Percentiles rank a stretch among this genome's conserved stretches.
These are phyloP conservation scores for Lipophrys pholis DNA, from an alignment of 2,113 vertebrate genomes.

Conservation along the genomic window DNA sequence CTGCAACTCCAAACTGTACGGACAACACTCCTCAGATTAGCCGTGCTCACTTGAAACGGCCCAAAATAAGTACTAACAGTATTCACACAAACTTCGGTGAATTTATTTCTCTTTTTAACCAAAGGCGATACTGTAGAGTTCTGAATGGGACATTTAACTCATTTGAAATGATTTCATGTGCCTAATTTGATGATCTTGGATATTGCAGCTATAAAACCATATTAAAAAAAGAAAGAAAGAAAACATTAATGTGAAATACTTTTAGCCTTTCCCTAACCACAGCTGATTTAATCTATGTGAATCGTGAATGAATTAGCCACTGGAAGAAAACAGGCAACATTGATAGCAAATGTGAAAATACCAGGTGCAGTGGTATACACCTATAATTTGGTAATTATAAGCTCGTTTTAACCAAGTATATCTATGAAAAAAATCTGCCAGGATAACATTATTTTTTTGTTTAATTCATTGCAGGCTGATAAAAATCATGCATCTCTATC, in stretches of 20 bases:
- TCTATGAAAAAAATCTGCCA: constrained; percentile 66
- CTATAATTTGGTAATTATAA: constrained; percentile 76
- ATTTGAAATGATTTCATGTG: constrained; percentile 22
- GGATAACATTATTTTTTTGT: constrained; percentile 55
- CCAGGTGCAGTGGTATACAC: constrained; percentile 72
- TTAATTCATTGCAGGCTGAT: constrained; percentile 67
- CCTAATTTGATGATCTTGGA: constrained; percentile 35
- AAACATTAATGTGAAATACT: constrained; percentile 32
- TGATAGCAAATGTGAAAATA: constrained; percentile 69
- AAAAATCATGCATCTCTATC: constrained; percentile 67
- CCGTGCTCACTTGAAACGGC: not conserved
- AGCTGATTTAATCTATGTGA: constrained; percentile 42
- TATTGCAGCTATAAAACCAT: constrained; percentile 25
- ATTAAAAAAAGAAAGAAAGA: constrained; percentile 18
- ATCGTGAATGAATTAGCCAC: constrained; percentile 66
- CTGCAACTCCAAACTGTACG: constrained; percentile 16
- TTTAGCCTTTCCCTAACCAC: constrained; percentile 39
- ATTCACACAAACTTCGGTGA: not conserved
- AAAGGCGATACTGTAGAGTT: not conserved
- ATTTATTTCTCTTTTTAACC: constrained; percentile 1
- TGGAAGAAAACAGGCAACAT: constrained; percentile 56
- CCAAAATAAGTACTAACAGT: not conserved
- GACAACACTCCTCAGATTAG: constrained; percentile 29
- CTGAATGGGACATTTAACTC: constrained; percentile 9
- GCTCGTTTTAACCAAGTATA: constrained; percentile 61